These are phyloP conservation scores for Amorpha juglandis DNA, from an alignment of 2,888 invertebrate species.

Conservation along the genomic window DNA sequence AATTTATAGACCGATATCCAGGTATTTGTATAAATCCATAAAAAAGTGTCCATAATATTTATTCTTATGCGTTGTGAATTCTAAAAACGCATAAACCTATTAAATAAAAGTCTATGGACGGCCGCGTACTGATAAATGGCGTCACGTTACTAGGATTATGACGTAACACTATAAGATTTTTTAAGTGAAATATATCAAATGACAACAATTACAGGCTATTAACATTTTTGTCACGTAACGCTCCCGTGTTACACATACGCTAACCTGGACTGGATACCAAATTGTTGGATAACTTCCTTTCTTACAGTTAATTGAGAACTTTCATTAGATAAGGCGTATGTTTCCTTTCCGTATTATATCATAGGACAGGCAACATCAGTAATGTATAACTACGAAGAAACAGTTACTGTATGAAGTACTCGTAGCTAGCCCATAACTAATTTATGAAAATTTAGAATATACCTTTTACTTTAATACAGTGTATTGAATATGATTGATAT, in stretches of 20 bases:
- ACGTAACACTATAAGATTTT: background rate
- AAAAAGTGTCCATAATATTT: slow-evolving; percentile 3
- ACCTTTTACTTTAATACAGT: too few species aligned
- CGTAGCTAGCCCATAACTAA: too few species aligned
- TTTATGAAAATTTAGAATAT: too few species aligned
- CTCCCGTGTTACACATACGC: background rate
- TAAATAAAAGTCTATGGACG: background rate
- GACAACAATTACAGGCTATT: background rate
- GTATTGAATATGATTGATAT: too few species aligned
- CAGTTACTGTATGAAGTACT: background rate
- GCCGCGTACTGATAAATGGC: background rate
- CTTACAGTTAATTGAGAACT: slow-evolving; percentile 24
- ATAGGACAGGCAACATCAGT: slow-evolving; percentile 6
- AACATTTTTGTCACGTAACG: slow-evolving; percentile 21
- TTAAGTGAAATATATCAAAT: background rate
- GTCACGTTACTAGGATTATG: background rate
- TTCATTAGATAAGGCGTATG: slow-evolving; percentile 22
- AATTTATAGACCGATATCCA: slow-evolving; percentile 14
- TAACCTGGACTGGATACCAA: slow-evolving; percentile 1
- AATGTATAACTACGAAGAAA: background rate
- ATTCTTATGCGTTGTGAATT: background rate
- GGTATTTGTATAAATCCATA: slow-evolving; percentile 12
- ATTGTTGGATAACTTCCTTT: slow-evolving; percentile 26
- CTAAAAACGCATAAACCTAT: background rate
- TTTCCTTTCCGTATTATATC: slow-evolving; percentile 23